Evolutionary conservation across 2,888 invertebrate species (phyloP), one percentile per base, ranked within the genome.

Genomic region (Sarcophaga carnaria): DNA sequence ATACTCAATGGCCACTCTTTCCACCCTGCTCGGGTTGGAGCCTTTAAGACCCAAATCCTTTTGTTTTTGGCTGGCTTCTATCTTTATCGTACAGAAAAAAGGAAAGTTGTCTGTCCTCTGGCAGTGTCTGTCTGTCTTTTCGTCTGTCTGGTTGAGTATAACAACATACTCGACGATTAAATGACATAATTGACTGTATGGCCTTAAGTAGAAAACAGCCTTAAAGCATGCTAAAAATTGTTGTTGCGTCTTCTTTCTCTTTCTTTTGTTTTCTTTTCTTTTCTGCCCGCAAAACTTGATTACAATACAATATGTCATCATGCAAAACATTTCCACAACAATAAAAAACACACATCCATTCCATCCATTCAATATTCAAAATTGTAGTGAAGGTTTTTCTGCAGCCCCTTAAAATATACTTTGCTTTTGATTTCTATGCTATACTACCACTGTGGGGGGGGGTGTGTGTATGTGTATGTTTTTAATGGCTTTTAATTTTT

Each of bases 101-200:
- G 17, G 1, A 2, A 49, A 11, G 17, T 72, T 49, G 25, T 76
- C 45, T 63, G 14, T 76, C 20, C 22, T 8, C 60, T n/a, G 45
- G 63, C 69, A 47, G 54, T 66, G 60, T 64, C 20, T 64, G 54
- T 63, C 25, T 67, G n/a, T 64, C 2, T 72, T 64, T 12, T 25
- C 63, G n/a, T 64, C 3, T 72, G 69, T 12, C 45, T 22, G 14
- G 25, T 49, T 66, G 45, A 63, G 69, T 69, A 25, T 54, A 22
- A 66, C 37, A 37, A 37, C 37, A 37, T 78, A 86, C 82, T 87
- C 67, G 77, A 86, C 87, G 79, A 87, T 88, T 87, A 88, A 89
- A 88, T 80, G 85, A 86, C 83, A 88, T 89, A 89, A 89, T 89
- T 89, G 88, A 88, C 88, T 89, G 88, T 70, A 79, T 85, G 86